Percentiles rank a stretch among this genome's conserved stretches.
Conservation (phyloP, 2,888 invertebrate species). For the Drosophila barbarae region DNA sequence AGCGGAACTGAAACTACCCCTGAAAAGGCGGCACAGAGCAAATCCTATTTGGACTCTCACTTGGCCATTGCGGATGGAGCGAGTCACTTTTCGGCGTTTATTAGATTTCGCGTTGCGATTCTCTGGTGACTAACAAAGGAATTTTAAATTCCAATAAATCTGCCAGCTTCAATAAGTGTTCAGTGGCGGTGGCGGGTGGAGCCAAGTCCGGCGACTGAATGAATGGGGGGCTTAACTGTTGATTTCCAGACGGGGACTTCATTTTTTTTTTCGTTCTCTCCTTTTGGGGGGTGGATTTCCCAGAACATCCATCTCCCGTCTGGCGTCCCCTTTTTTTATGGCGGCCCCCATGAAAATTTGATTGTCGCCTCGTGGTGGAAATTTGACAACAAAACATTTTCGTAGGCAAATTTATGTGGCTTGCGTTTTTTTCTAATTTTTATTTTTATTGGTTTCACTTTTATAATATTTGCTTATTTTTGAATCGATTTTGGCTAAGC, state of each 20-base stretch:
- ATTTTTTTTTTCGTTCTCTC: conserved; percentile 11
- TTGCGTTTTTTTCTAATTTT: conserved; percentile 56
- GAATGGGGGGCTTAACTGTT: conserved; percentile 39
- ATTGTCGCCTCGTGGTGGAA: conserved; percentile 58
- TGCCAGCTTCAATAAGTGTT: conserved; percentile 67
- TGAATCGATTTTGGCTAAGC: conserved; percentile 11
- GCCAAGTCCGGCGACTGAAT: conserved; percentile 28
- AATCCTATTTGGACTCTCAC: conserved; percentile 41
- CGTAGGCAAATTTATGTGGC: conserved; percentile 65
- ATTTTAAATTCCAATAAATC: conserved; percentile 73
- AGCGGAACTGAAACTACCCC: conserved; percentile 18
- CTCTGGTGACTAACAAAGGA: conserved; percentile 56
- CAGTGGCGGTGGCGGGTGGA: conserved; percentile 1
- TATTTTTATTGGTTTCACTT: conserved; percentile 25
- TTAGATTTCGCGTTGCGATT: conserved; percentile 57
- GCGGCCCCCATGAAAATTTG: conserved; percentile 54
- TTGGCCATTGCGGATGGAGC: conserved; percentile 6
- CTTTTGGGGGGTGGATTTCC: conserved; percentile 28
- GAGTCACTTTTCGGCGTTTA: conserved; percentile 53
- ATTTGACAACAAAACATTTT: conserved; percentile 66
- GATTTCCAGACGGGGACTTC: conserved; percentile 34
- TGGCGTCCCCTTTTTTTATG: conserved; percentile 7
- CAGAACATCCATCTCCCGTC: conserved; percentile 30
- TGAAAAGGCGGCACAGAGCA: conserved; percentile 16
- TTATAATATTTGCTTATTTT: conserved; percentile 12